A percentile compares a stretch with the other conserved stretches of the same genome.
These are phyloP conservation scores for Cottoperca gobio DNA, from an alignment of 2,797 vertebrate genomes.

Conservation along the genomic window DNA sequence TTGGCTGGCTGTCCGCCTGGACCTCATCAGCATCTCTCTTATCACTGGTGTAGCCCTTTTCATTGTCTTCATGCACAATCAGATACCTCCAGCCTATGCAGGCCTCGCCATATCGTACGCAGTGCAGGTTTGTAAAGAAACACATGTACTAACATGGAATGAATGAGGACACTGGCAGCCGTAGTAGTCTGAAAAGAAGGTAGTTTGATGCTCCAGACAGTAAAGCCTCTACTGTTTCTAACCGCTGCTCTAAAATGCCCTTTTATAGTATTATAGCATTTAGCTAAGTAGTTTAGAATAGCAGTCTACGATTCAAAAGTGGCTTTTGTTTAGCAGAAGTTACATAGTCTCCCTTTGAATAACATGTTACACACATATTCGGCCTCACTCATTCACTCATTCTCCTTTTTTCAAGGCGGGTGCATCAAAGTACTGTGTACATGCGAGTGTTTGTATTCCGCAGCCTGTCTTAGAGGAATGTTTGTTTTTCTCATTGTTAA, in stretches of 20 bases:
- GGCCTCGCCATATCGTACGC: constrained; percentile 89
- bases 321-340: background rate
- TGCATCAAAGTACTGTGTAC: background rate
- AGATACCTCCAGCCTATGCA: constrained; percentile 86
- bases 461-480: constrained; percentile 1
- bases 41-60: constrained; percentile 84
- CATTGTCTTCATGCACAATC: constrained; percentile 87
- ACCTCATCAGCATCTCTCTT: constrained; percentile 87
- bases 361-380: background rate
- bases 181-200: background rate
- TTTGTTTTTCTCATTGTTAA: constrained; percentile 3
- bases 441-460: background rate
- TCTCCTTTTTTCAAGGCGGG: background rate
- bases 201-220: background rate
- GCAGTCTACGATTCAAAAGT: background rate
- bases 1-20: constrained; percentile 89
- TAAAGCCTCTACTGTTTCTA: constrained; percentile 1
- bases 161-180: background rate
- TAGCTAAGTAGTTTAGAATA: background rate
- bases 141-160: background rate
- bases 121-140: constrained; percentile 83
- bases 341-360: background rate
- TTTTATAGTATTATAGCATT: background rate
- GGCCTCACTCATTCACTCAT: background rate
- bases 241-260: background rate